These are phyloP conservation scores for Monopterus albus DNA, from an alignment of 2,113 vertebrate species.

Conservation along the genomic window DNA sequence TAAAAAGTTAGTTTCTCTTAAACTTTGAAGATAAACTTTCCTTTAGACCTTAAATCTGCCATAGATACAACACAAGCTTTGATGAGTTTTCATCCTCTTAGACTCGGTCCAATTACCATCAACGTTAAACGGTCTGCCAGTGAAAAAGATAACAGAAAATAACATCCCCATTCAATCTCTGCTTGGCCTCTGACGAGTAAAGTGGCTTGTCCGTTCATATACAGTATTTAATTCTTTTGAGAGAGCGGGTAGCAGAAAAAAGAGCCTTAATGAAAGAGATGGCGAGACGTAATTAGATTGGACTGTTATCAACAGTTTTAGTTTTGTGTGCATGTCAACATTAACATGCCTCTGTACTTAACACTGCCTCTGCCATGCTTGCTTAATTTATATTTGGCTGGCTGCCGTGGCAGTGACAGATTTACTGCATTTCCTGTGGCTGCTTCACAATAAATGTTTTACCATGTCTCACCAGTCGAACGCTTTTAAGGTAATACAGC, in stretches of 20 bases:
- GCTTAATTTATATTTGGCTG: constrained; percentile 9
- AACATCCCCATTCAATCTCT: constrained; percentile 51
- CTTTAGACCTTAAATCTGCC: constrained; percentile 66
- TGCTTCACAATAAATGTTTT: neutral
- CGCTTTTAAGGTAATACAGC: neutral
- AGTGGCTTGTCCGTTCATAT: constrained; percentile 42
- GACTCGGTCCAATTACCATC: constrained; percentile 69
- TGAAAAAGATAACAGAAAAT: constrained; percentile 64
- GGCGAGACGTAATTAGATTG: constrained; percentile 13
- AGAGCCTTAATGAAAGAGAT: constrained; percentile 10
- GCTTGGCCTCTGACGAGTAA: constrained; percentile 47
- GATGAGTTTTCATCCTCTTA: constrained; percentile 73
- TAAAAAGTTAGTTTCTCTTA: constrained; percentile 60
- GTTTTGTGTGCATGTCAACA: constrained; percentile 21
- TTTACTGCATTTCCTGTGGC: neutral
- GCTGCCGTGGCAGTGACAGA: neutral
- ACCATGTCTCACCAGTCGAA: neutral
- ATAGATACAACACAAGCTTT: constrained; percentile 38
- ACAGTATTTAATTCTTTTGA: constrained; percentile 53
- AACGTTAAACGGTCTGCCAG: constrained; percentile 65
- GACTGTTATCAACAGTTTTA: constrained; percentile 53
- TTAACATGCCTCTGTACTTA: constrained; percentile 19
- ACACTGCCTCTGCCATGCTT: constrained; percentile 3
- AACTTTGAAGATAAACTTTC: constrained; percentile 62
- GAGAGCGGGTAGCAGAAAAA: constrained; percentile 7